Evolutionary conservation across 1,140 invertebrate species (phyloP).

Genomic region (Dermatophagoides farinae): DNA sequence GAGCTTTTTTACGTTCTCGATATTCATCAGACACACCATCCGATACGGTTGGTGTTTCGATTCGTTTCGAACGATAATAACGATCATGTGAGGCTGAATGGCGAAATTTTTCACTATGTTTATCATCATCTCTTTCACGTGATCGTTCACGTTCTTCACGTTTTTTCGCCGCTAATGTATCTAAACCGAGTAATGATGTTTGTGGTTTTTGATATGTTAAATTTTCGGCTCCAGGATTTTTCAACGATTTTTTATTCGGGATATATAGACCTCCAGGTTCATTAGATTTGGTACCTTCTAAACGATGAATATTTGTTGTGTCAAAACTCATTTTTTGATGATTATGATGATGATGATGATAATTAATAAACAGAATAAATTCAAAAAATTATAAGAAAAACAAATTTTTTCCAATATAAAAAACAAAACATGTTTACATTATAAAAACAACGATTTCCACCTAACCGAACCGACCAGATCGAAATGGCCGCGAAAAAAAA

Average conservation of each 20-base stretch:
- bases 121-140: slow-evolving; percentile 16
- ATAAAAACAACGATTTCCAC: too few species aligned
- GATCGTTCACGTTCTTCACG: slow-evolving; percentile 20
- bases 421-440: too few species aligned
- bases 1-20: slow-evolving; percentile 41
- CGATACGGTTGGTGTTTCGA: slow-evolving; percentile 80
- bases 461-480: too few species aligned
- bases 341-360: not conserved
- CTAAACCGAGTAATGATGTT: slow-evolving; percentile 30
- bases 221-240: not conserved
- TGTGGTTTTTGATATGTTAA: slow-evolving; percentile 17
- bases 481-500: too few species aligned
- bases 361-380: too few species aligned
- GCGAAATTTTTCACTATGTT: not conserved
- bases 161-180: slow-evolving; percentile 27
- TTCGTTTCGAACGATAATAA: slow-evolving; percentile 36
- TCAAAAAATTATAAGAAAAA: too few species aligned
- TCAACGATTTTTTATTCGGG: slow-evolving; percentile 17
- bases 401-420: too few species aligned
- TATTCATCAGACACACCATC: slow-evolving; percentile 67
- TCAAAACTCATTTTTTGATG: slow-evolving; percentile 8
- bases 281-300: slow-evolving; percentile 16
- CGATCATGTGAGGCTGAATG: slow-evolving; percentile 10
- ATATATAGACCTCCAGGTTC: slow-evolving; percentile 18
- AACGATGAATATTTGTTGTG: slow-evolving; percentile 13